Conservation (phyloP, 2,797 vertebrate species). For the Poeciliopsis infans region DNA sequence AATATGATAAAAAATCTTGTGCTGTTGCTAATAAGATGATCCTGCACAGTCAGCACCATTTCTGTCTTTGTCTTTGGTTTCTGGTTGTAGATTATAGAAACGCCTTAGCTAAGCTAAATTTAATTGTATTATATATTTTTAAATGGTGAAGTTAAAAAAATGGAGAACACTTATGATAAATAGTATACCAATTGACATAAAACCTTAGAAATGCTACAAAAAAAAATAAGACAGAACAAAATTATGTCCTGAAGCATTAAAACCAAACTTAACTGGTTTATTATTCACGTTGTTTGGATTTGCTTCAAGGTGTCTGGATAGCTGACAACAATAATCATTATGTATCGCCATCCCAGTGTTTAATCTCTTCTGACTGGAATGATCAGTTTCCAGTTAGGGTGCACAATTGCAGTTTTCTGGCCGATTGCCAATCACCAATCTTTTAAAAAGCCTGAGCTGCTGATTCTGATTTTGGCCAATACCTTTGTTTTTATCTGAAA, state of each 20-base stretch:
- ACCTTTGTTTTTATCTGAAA: no score
- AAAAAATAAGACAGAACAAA: not conserved
- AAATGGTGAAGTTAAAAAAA: not conserved
- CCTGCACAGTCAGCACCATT: not conserved
- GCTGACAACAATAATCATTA: not conserved
- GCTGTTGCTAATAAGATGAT: not conserved
- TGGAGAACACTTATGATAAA: not conserved
- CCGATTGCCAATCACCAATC: no score
- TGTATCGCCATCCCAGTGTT: not conserved
- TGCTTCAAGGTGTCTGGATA: not conserved
- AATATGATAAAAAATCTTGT: not conserved
- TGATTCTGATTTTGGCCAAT: no score
- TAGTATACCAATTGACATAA: not conserved
- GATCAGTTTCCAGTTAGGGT: not conserved
- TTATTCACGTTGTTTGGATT: no score
- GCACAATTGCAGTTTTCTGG: no score
- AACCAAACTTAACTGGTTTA: not conserved
- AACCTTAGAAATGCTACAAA: not conserved
- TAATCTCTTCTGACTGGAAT: not conserved
- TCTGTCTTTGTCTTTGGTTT: constrained; percentile 1
- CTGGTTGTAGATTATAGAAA: not conserved
- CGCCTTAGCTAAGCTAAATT: not conserved
- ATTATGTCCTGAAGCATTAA: not conserved
- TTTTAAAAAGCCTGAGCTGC: no score
- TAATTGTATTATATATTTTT: not conserved